Percentiles rank a stretch among this genome's conserved stretches.
phyloP scores from a whole-genome alignment of 2,888 invertebrate species.

The Odontocerum albicorne region DNA sequence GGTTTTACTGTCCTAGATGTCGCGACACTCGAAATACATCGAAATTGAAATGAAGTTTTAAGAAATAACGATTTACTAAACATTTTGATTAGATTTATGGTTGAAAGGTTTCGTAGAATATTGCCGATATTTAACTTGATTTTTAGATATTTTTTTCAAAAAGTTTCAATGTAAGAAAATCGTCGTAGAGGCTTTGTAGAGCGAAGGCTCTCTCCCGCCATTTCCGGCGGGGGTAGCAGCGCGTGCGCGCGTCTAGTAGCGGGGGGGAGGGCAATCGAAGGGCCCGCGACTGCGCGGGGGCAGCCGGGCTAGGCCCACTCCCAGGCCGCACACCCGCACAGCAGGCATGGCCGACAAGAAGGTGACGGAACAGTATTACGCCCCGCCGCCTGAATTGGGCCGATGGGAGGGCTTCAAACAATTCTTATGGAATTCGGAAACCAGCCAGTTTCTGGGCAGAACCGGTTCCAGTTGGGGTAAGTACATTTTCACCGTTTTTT shows the following conservation, averaged over 20 bases:
- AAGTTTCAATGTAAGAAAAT: not conserved
- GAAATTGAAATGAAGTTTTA: constrained; percentile 3
- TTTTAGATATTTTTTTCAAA: too few species aligned
- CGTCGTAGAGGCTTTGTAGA: not conserved
- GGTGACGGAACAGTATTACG: constrained; percentile 73
- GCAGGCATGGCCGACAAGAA: constrained; percentile 75
- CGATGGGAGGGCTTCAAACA: constrained; percentile 83
- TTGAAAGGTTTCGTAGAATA: too few species aligned
- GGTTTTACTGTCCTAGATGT: too few species aligned
- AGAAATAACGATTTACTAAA: too few species aligned
- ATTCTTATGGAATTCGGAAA: constrained; percentile 92
- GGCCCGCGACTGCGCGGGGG: constrained; percentile 46
- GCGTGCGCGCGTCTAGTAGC: constrained; percentile 9
- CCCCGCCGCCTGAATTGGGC: constrained; percentile 78
- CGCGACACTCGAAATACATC: too few species aligned
- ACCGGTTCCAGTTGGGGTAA: constrained; percentile 95
- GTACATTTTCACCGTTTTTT: constrained; percentile 47
- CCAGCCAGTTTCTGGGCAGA: constrained; percentile 87
- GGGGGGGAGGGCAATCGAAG: constrained; percentile 21
- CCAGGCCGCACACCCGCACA: constrained; percentile 44
- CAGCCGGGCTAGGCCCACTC: constrained; percentile 27
- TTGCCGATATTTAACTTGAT: too few species aligned
- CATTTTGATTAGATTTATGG: too few species aligned
- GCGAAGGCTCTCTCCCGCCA: not conserved
- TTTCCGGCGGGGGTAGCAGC: not conserved